These are phyloP conservation scores for Salvelinus fontinalis DNA, from an alignment of 2,113 vertebrate genomes.

Conservation along the genomic window DNA sequence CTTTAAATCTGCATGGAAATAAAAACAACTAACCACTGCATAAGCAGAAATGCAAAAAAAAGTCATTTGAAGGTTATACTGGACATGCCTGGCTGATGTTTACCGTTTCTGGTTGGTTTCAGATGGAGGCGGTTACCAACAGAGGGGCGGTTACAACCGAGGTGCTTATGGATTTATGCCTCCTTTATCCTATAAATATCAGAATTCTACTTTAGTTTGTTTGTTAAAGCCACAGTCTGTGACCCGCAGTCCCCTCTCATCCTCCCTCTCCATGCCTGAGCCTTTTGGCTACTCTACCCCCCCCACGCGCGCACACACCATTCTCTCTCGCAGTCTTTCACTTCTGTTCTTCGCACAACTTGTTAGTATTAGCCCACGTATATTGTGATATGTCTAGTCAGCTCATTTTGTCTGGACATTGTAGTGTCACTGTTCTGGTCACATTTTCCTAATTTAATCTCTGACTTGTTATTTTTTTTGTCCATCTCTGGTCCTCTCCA, in stretches of 20 bases:
- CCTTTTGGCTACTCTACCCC: too few relatives aligned
- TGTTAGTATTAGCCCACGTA: too few relatives aligned
- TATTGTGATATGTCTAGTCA: too few relatives aligned
- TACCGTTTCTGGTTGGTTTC: conserved; percentile 6
- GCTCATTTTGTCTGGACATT: too few relatives aligned
- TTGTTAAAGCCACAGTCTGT: too few relatives aligned
- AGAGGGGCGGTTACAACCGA: conserved; percentile 52
- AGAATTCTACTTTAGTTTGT: background rate
- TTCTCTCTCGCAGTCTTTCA: too few relatives aligned
- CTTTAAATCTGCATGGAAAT: background rate
- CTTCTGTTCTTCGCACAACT: too few relatives aligned
- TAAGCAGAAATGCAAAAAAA: too few relatives aligned
- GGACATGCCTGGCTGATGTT: background rate
- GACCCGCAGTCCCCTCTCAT: too few relatives aligned
- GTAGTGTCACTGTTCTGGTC: background rate
- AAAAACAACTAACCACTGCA: background rate
- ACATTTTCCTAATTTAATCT: background rate
- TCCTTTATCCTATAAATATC: conserved; percentile 21
- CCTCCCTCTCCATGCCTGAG: too few relatives aligned
- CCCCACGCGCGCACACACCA: too few relatives aligned
- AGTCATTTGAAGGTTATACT: too few relatives aligned
- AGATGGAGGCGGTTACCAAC: conserved; percentile 70
- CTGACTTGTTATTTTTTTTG: background rate
- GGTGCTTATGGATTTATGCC: conserved; percentile 26
- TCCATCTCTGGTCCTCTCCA: background rate